Base-by-base conservation (phyloP, 2,888 invertebrate genomes). In the Melanotus villosus region DNA sequence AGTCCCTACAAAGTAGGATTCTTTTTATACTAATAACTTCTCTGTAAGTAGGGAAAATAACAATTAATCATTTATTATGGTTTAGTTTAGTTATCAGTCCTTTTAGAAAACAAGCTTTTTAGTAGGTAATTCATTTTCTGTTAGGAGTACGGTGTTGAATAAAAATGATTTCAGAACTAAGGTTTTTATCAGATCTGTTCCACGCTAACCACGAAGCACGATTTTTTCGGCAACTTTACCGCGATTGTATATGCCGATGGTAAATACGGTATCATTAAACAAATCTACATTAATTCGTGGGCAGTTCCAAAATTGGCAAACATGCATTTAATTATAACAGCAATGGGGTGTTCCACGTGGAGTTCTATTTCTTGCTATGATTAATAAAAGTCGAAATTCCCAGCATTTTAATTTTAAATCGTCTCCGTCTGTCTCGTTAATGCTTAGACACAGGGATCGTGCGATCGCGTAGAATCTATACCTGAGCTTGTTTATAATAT, bases 401-500 rank as follows among this genome's bases (percentile, higher is more conserved):
- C 14, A 43, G 41, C 60, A 69, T 60, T 69, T 59, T 69, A 69
- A 65, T 65, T 60, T 60, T 38, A 59, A 47, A 59, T 69, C 58
- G 64, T 59, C 58, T 56, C 26, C 50, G 50, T 60, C 56, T 21
- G 62, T 54, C 62, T 68, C 68, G 71, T 72, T 70, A 72, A 72
- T 72, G 72, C 64, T 68, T 68, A 70, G 72, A 70, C 72, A 65
- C 54, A 65, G 62, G 60, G 68, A 57, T 59, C 66, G 66, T 68
- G 65, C 66, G 72, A 72, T 73, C 67, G 70, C 68, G 50, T 72
- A 52, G 65, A 72, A 71, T 74, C 73, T 74, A 74, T 77, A 77
- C 75, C 77, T 77, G 76, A 72, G 75, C 75, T 73, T 78, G 78
- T 80, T 80, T 78, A 77, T 79, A 80, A 81, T 80, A 80, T 80